These are phyloP conservation scores for Drosophila biarmipes DNA, from an alignment of 1,140 invertebrate species.

Conservation along the genomic window DNA sequence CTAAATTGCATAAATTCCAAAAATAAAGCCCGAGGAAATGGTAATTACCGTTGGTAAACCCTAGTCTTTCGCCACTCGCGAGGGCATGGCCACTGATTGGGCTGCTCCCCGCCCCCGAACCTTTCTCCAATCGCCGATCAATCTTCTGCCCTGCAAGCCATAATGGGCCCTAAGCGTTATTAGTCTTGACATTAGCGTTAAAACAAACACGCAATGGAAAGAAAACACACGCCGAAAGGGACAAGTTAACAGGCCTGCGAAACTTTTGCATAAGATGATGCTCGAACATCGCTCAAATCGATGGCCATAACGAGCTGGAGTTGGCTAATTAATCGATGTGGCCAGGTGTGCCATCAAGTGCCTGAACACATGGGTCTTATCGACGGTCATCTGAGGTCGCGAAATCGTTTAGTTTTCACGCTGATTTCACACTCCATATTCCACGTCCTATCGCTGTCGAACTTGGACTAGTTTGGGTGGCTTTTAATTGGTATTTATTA, in stretches of 20 bases:
- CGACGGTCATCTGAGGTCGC: conserved; percentile 4
- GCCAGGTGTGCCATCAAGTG: conserved; percentile 4
- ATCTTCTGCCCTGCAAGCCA: conserved; percentile 4
- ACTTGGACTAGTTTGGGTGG: conserved; percentile 26
- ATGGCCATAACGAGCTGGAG: conserved; percentile 27
- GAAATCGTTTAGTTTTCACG: conserved; percentile 17
- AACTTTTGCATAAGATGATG: conserved; percentile 21
- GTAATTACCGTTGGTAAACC: conserved; percentile 3
- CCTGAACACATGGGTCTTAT: conserved; percentile 8
- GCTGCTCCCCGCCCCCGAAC: not conserved
- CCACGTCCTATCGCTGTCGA: not conserved
- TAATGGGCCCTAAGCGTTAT: conserved; percentile 10
- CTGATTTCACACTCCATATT: conserved; percentile 38
- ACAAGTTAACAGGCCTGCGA: conserved; percentile 29
- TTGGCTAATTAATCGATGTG: conserved; percentile 17
- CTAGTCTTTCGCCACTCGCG: conserved; percentile 15
- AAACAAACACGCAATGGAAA: conserved; percentile 16
- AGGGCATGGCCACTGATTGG: not conserved
- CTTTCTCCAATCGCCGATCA: conserved; percentile 17
- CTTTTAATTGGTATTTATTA: not conserved
- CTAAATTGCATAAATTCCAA: not conserved
- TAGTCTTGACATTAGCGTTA: conserved; percentile 12
- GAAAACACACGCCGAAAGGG: conserved; percentile 12
- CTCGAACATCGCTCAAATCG: conserved; percentile 19
- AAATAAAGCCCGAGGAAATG: conserved; percentile 10